These are phyloP conservation scores for Cotesia vestalis DNA, from an alignment of 1,140 invertebrate species.

Conservation along the genomic window DNA sequence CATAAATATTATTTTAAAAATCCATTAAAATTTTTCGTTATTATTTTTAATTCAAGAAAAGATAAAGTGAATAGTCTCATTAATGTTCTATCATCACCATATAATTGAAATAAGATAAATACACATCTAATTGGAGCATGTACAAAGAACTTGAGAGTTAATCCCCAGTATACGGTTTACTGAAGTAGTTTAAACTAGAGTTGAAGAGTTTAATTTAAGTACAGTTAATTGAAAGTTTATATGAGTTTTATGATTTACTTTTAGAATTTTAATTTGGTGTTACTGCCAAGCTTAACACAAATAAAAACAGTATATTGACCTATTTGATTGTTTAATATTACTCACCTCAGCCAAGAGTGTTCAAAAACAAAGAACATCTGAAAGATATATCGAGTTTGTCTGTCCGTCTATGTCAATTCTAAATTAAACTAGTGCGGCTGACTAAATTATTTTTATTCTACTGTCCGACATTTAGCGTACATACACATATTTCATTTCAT, in stretches of 20 bases:
- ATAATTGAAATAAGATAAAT: background rate
- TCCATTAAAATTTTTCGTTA: too few species aligned
- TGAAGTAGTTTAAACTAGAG: constrained; percentile 23
- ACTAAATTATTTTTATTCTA: constrained; percentile 6
- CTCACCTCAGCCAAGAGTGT: background rate
- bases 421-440: constrained; percentile 4
- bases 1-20: too few species aligned
- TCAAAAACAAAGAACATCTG: background rate
- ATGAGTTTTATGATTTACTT: background rate
- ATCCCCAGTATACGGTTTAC: constrained; percentile 24
- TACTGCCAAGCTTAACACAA: background rate
- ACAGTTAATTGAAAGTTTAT: constrained; percentile 16
- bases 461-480: background rate
- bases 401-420: too few species aligned
- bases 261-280: constrained; percentile 22
- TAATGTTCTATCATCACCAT: too few species aligned
- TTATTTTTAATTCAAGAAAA: too few species aligned
- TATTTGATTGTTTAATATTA: background rate
- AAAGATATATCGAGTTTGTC: background rate
- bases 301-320: too few species aligned
- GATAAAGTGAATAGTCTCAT: too few species aligned
- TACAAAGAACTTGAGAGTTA: constrained; percentile 13
- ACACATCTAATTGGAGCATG: background rate
- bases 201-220: constrained; percentile 15
- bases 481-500: too few species aligned